Base-by-base conservation (phyloP, 2,797 vertebrate species). In the Pogoniulus pusillus region DNA sequence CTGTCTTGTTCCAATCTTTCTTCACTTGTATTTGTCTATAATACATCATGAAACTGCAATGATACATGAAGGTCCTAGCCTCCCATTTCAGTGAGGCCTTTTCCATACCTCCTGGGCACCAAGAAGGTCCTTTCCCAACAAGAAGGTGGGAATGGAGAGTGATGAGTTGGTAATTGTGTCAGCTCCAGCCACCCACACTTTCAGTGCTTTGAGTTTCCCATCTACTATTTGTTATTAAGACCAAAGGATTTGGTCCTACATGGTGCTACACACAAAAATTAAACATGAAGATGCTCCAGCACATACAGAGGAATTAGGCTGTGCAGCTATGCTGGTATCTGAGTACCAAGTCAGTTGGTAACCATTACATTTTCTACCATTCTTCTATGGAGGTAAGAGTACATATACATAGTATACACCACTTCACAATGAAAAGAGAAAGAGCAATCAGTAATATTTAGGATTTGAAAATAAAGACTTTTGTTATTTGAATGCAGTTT, bases 331-430 rank as follows among this genome's bases (percentile, higher is more conserved):
- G 9, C 23, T 49, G 47, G 62, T 75, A 17, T n/a, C 57, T 2
- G 1, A 43, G 65, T 70, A 66, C 35, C 32, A 66, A 66, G 43
- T 70, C 55, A 30, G 51, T 77, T 58, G 45, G 29, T n/a, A 86
- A 51, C 4, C 2, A 0, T 0, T 51, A 29, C 60, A 76, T 89
- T 90, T 65, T 16, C 51, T 70, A 43, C 32, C 26, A 10, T 65
- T 14, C 23, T 59, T 62, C 75, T 54, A 47, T 12, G 11, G 15
- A 32, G 54, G 18, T 10, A 6, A 54, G 62, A 80, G 32, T 6
- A 29, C 13, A 53, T 11, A 19, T 12, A 57, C 20, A n/a, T 0
- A 0, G 22, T 22, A 35, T 12, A 27, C 6, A 32, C 60, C 35
- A 41, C 58, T 66, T 87, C 35, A 49, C 23, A 54, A 6, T 34